phyloP scores from a whole-genome alignment of 2,113 vertebrate genomes.

The Oncorhynchus keta region DNA sequence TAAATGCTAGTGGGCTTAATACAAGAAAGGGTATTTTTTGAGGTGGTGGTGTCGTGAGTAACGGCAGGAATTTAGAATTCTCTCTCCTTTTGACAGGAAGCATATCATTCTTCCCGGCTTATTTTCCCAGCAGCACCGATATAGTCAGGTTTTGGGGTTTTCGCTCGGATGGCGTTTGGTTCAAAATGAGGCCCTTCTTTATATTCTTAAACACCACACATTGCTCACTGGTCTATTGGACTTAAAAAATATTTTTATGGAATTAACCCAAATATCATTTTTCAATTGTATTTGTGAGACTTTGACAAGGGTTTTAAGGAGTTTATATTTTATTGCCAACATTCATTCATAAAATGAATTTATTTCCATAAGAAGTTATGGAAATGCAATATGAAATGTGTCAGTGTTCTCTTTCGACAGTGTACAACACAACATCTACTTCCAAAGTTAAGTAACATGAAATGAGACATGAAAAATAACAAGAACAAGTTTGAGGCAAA shows the following conservation, averaged over 20 bases:
- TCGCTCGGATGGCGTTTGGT: slow-evolving; percentile 49
- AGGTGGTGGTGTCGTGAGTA: slow-evolving; percentile 52
- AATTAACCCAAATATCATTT: background rate
- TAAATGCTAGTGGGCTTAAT: slow-evolving; percentile 77
- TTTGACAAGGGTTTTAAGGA: background rate
- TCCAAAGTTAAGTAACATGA: slow-evolving; percentile 41
- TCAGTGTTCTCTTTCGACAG: background rate
- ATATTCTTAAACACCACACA: slow-evolving; percentile 17
- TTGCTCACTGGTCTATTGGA: background rate
- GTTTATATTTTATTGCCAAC: background rate
- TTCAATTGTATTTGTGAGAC: background rate
- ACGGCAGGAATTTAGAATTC: slow-evolving; percentile 54
- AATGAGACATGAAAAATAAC: slow-evolving; percentile 34
- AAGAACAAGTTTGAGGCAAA: slow-evolving; percentile 61
- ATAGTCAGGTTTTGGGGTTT: slow-evolving; percentile 20
- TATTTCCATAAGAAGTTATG: background rate
- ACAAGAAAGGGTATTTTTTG: slow-evolving; percentile 62
- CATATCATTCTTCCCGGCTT: slow-evolving; percentile 69
- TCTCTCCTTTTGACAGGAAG: slow-evolving; percentile 70
- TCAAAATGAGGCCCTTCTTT: slow-evolving; percentile 13
- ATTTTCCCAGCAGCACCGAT: slow-evolving; percentile 59
- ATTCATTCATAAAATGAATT: slow-evolving; percentile 10
- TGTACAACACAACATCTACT: background rate
- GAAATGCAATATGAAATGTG: background rate
- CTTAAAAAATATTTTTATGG: background rate